Conservation (phyloP, 2,888 invertebrate species). For the Blera fallax region DNA sequence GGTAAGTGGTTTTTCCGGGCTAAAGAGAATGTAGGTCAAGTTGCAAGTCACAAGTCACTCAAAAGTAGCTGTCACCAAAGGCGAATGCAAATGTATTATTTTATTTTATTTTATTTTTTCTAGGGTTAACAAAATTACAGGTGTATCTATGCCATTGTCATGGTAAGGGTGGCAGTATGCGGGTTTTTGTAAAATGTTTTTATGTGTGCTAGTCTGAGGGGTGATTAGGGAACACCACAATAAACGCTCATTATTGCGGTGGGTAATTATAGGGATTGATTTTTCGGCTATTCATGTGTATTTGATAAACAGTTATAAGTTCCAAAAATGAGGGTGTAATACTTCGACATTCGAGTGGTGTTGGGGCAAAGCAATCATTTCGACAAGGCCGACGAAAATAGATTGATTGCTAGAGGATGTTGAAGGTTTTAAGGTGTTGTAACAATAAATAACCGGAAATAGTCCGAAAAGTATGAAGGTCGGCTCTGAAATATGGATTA, state of each 20-base stretch:
- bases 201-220: background rate
- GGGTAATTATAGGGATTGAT: slow-evolving; percentile 46
- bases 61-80: background rate
- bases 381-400: slow-evolving; percentile 18
- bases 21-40: slow-evolving; percentile 60
- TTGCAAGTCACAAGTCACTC: slow-evolving; percentile 41
- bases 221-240: background rate
- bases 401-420: slow-evolving; percentile 25
- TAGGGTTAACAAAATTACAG: slow-evolving; percentile 16
- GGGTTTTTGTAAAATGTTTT: background rate
- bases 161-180: slow-evolving; percentile 3
- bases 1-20: slow-evolving; percentile 26
- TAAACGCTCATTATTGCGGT: slow-evolving; percentile 9
- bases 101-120: background rate
- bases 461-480: background rate
- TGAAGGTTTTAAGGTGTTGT: slow-evolving; percentile 6
- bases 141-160: slow-evolving; percentile 57
- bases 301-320: background rate
- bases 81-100: background rate
- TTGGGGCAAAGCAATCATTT: slow-evolving; percentile 13
- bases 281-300: background rate
- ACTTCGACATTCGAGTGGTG: slow-evolving; percentile 12
- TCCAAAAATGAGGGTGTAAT: background rate
- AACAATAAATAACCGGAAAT: slow-evolving; percentile 8
- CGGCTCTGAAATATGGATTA: background rate